Evolutionary conservation across 2,888 invertebrate genomes (phyloP).

Genomic region (Belgica antarctica): DNA sequence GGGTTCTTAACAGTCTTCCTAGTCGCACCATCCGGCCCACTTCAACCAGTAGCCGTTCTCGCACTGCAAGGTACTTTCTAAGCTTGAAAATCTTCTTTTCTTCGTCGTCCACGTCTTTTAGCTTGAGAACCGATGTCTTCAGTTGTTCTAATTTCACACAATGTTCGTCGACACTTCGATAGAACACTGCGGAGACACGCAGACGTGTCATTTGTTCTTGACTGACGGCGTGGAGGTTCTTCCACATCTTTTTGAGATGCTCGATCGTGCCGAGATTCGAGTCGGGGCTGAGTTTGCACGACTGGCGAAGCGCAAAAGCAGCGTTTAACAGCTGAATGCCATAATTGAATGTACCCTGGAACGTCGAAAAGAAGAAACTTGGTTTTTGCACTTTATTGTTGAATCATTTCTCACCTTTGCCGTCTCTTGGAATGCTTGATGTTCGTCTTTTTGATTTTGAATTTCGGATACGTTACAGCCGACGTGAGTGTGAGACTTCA

Average conservation of each 20-base stretch:
- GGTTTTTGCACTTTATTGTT: conserved; percentile 30
- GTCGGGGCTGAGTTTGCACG: conserved; percentile 64
- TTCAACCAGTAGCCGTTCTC: conserved; percentile 67
- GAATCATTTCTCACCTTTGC: conserved; percentile 63
- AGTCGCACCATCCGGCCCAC: conserved; percentile 70
- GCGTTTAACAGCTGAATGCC: conserved; percentile 76
- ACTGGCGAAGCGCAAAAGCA: conserved; percentile 68
- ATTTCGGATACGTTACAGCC: conserved; percentile 73
- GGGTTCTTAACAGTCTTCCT: conserved; percentile 65
- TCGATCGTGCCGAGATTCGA: conserved; percentile 60
- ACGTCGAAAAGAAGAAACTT: conserved; percentile 3
- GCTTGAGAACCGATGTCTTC: conserved; percentile 59
- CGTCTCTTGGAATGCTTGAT: conserved; percentile 73
- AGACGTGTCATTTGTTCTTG: conserved; percentile 75
- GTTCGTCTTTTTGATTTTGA: conserved; percentile 70
- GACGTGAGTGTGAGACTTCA: conserved; percentile 67
- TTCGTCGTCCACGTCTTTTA: conserved; percentile 54
- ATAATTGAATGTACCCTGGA: conserved; percentile 76
- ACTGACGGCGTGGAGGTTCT: conserved; percentile 64
- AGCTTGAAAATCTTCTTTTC: conserved; percentile 56
- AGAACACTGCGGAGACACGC: conserved; percentile 72
- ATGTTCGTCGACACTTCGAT: conserved; percentile 67
- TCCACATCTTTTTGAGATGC: conserved; percentile 67
- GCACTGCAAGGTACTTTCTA: conserved; percentile 59
- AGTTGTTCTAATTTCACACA: conserved; percentile 63